Percentiles rank a stretch among this genome's conserved stretches.
Evolutionary conservation across 2,113 vertebrate genomes (phyloP).

Genomic region (Oryzias curvinotus): DNA sequence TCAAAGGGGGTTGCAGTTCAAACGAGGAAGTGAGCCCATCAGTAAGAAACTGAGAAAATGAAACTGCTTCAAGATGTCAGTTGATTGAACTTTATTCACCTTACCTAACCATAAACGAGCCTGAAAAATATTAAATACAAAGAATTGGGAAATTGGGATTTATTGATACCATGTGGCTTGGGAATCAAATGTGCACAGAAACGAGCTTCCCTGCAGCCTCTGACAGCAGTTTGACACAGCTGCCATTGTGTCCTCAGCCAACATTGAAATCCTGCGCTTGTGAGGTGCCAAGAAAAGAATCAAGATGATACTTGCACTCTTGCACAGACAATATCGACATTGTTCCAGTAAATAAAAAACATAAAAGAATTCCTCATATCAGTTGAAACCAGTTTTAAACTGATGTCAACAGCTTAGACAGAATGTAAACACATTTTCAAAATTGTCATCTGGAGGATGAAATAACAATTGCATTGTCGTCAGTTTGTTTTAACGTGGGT

Average conservation of each 20-base stretch:
- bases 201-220: conserved; percentile 3
- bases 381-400: conserved; percentile 15
- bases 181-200: neutral
- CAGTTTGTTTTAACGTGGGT: neutral
- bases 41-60: conserved; percentile 6
- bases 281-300: conserved; percentile 20
- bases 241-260: neutral
- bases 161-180: conserved; percentile 12
- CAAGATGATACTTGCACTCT: conserved; percentile 11
- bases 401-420: conserved; percentile 1
- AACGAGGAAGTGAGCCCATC: neutral
- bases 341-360: conserved; percentile 22
- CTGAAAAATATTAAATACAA: conserved; percentile 3
- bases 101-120: conserved; percentile 1
- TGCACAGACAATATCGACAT: conserved; percentile 32
- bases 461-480: conserved; percentile 1
- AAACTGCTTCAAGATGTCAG: conserved; percentile 8
- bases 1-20: conserved; percentile 20
- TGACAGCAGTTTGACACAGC: conserved; percentile 11
- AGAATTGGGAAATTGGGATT: conserved; percentile 4
- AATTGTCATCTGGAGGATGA: neutral
- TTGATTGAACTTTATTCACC: conserved; percentile 11
- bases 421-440: neutral
- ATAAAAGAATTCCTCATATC: conserved; percentile 20
- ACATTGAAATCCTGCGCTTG: conserved; percentile 15